Percentiles rank a stretch among this genome's conserved stretches.
These are phyloP conservation scores for Notothenia rossii DNA, from an alignment of 2,113 vertebrate species.

Conservation along the genomic window DNA sequence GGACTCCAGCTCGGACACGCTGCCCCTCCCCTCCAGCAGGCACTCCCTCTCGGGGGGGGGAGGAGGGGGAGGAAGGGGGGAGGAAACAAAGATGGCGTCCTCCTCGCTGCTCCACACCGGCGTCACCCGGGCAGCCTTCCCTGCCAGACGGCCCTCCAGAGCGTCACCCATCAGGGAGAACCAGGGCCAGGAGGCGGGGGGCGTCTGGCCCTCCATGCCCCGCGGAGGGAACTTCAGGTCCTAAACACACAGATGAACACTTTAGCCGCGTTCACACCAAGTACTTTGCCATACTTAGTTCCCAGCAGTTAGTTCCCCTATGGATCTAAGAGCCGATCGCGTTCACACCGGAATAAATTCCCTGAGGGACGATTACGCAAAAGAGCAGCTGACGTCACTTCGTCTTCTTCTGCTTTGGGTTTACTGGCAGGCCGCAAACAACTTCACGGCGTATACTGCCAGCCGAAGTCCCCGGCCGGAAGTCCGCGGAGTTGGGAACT, in stretches of 20 bases:
- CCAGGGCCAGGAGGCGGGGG: conserved; percentile 84
- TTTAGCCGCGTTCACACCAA: too few relatives aligned
- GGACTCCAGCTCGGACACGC: conserved; percentile 71
- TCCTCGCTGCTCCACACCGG: conserved; percentile 76
- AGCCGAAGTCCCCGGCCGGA: too few relatives aligned
- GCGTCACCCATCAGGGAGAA: conserved; percentile 83
- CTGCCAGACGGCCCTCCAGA: conserved; percentile 76
- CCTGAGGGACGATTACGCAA: too few relatives aligned
- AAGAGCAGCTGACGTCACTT: too few relatives aligned
- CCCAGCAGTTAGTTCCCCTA: too few relatives aligned
- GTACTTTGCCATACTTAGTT: too few relatives aligned
- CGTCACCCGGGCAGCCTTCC: conserved; percentile 68
- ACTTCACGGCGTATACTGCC: too few relatives aligned
- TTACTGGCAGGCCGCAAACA: too few relatives aligned
- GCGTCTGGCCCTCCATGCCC: conserved; percentile 77
- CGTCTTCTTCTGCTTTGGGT: too few relatives aligned
- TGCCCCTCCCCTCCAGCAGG: conserved; percentile 54
- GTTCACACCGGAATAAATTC: too few relatives aligned
- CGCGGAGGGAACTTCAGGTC: conserved; percentile 79
- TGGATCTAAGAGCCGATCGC: too few relatives aligned
- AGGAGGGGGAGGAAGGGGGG: conserved; percentile 9
- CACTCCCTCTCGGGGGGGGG: conserved; percentile 65
- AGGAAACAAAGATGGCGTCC: conserved; percentile 65
- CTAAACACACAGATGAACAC: conserved; percentile 27
- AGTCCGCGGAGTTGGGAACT: too few relatives aligned